Evolutionary conservation across 2,113 vertebrate genomes (phyloP).

Genomic region (Eurystomus gularis): DNA sequence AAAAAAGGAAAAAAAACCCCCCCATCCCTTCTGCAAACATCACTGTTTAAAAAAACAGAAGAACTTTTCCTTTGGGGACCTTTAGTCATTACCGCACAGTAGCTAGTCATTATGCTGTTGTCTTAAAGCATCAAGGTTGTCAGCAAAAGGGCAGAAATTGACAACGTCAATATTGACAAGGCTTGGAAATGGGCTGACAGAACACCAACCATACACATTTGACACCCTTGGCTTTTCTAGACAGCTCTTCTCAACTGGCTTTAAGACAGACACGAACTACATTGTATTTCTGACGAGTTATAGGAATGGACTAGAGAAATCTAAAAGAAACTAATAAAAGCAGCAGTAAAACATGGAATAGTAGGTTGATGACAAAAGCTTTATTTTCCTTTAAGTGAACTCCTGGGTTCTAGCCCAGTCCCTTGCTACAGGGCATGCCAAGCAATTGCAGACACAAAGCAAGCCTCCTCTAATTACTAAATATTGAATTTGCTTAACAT

Average conservation of each 20-base stretch:
- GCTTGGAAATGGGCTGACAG: not conserved
- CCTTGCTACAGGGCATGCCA: not conserved
- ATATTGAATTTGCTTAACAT: not conserved
- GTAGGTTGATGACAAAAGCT: not conserved
- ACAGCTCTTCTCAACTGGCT: not conserved
- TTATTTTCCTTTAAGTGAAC: not conserved
- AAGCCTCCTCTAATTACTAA: not conserved
- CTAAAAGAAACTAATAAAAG: not conserved
- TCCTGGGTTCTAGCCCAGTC: not conserved
- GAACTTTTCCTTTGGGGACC: constrained; percentile 4
- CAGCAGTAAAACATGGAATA: not conserved
- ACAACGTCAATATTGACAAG: not conserved
- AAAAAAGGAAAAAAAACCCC: not conserved
- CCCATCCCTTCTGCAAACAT: not conserved
- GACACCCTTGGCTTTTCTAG: not conserved
- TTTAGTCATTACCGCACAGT: not conserved
- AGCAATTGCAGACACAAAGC: not conserved
- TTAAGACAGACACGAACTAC: not conserved
- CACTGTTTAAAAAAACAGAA: not conserved
- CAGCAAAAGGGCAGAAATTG: constrained; percentile 4
- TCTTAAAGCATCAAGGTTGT: constrained; percentile 1
- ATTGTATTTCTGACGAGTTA: accelerated
- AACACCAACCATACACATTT: not conserved
- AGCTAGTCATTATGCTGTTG: constrained; percentile 8
- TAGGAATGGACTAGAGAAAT: not conserved